These are phyloP conservation scores for Epistrophella euchroma DNA, from an alignment of 2,888 invertebrate species.

Conservation along the genomic window DNA sequence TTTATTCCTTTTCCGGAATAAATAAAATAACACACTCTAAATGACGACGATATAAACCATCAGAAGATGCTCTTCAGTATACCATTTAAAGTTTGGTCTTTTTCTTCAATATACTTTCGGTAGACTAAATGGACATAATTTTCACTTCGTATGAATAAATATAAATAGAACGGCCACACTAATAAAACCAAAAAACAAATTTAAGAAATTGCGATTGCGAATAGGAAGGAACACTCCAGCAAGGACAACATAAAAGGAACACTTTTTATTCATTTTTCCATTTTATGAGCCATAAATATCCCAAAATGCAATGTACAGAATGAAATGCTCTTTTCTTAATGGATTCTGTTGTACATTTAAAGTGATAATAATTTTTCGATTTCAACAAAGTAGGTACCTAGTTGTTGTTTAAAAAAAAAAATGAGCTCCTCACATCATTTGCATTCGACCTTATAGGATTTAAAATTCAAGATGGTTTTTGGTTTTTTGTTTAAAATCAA, in stretches of 20 bases:
- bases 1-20: no score
- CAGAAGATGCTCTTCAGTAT: no score
- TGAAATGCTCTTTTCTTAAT: slow-evolving; percentile 41
- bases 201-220: background rate
- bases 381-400: slow-evolving; percentile 2
- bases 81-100: no score
- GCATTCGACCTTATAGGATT: slow-evolving; percentile 60
- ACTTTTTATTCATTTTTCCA: background rate
- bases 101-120: no score
- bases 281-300: slow-evolving; percentile 36
- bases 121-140: no score
- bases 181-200: background rate
- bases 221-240: background rate
- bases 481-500: background rate
- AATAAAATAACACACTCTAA: no score
- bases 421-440: slow-evolving; percentile 40
- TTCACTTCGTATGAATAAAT: background rate
- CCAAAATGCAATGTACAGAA: slow-evolving; percentile 29
- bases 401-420: background rate
- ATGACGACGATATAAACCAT: no score
- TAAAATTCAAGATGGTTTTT: slow-evolving; percentile 45
- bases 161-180: background rate
- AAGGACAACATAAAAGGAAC: slow-evolving; percentile 9
- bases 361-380: slow-evolving; percentile 33
- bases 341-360: background rate